phyloP scores from a whole-genome alignment of 2,888 invertebrate species.

The Lasioglossum oenotherae region DNA sequence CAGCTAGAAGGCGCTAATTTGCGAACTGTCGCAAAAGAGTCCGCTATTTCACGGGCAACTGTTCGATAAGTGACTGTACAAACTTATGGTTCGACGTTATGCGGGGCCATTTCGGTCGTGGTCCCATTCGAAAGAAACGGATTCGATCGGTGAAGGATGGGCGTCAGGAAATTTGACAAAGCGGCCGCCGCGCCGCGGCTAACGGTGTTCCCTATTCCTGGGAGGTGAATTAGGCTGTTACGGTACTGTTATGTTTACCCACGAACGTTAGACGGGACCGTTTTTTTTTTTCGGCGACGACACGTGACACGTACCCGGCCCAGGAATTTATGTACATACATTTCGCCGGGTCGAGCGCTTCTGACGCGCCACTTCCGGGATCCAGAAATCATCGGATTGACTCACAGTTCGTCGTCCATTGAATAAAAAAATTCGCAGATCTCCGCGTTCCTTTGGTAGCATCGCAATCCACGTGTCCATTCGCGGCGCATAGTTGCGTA shows the following conservation, averaged over 20 bases:
- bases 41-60: background rate
- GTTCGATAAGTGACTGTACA: background rate
- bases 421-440: background rate
- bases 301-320: slow-evolving; percentile 15
- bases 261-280: slow-evolving; percentile 52
- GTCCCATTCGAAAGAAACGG: background rate
- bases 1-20: background rate
- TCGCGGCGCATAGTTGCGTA: background rate
- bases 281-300: slow-evolving; percentile 17
- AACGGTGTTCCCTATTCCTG: slow-evolving; percentile 63
- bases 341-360: slow-evolving; percentile 16
- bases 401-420: no score
- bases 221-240: slow-evolving; percentile 58
- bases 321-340: slow-evolving; percentile 53
- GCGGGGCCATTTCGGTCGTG: background rate
- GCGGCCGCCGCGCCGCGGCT: slow-evolving; percentile 13
- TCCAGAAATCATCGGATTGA: background rate
- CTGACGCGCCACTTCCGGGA: background rate
- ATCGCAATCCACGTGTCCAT: background rate
- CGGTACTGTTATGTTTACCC: slow-evolving; percentile 66
- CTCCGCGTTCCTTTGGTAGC: background rate
- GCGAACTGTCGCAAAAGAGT: background rate
- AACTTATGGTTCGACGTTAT: background rate
- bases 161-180: slow-evolving; percentile 4
- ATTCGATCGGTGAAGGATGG: background rate